A percentile compares a stretch with the other conserved stretches of the same genome.
Conservation (phyloP, 2,113 vertebrate genomes). For the Lampris megalopsis region DNA sequence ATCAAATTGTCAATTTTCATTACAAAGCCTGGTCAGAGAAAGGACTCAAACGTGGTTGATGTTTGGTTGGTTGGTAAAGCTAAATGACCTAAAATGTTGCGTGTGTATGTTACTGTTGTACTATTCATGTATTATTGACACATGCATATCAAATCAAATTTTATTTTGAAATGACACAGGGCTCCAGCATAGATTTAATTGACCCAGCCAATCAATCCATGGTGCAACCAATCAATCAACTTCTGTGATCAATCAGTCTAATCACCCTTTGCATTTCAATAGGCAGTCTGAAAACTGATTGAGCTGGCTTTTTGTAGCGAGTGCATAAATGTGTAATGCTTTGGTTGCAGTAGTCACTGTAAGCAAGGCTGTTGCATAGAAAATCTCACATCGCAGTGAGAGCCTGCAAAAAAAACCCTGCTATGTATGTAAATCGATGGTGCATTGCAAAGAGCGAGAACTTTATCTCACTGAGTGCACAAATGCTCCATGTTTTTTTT, state of each 20-base stretch:
- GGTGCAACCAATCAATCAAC: slow-evolving; percentile 48
- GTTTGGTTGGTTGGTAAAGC: too few relatives aligned
- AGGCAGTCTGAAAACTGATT: slow-evolving; percentile 41
- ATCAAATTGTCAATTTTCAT: too few relatives aligned
- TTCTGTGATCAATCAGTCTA: slow-evolving; percentile 27
- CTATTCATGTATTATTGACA: too few relatives aligned
- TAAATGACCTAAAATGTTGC: too few relatives aligned
- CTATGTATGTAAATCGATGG: background rate
- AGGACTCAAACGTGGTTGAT: too few relatives aligned
- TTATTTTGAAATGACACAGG: slow-evolving; percentile 21
- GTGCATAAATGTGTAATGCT: slow-evolving; percentile 36
- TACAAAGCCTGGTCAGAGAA: too few relatives aligned
- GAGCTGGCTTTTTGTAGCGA: slow-evolving; percentile 33
- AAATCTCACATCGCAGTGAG: background rate
- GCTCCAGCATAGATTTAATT: slow-evolving; percentile 38
- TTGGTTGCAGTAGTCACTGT: slow-evolving; percentile 8
- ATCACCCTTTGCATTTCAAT: slow-evolving; percentile 53
- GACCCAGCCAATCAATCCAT: slow-evolving; percentile 28
- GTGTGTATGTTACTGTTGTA: too few relatives aligned
- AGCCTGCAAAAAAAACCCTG: background rate
- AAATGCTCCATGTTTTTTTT: slow-evolving; percentile 47
- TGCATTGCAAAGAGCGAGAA: slow-evolving; percentile 21
- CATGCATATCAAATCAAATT: slow-evolving; percentile 15
- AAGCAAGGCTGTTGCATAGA: slow-evolving; percentile 6
- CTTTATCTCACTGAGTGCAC: slow-evolving; percentile 44